Evolutionary conservation across 1,140 invertebrate species (phyloP).

Genomic region (Atta texana): DNA sequence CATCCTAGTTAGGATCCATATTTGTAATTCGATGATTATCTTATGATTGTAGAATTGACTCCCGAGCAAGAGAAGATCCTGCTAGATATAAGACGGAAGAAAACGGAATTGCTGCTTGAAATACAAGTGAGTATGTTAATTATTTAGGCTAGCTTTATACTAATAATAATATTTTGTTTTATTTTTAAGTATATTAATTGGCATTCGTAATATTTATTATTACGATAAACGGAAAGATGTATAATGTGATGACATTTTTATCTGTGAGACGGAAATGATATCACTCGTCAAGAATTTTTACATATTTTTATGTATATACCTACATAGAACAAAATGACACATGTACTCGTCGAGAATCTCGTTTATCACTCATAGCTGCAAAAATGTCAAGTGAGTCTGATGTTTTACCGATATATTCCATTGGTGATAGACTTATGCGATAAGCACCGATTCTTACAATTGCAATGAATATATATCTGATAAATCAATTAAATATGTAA

Average conservation of each 20-base stretch:
- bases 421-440: background rate
- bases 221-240: background rate
- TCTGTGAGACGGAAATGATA: slow-evolving; percentile 15
- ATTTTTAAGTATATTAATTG: background rate
- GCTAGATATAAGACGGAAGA: slow-evolving; percentile 95
- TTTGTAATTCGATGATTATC: slow-evolving; percentile 27
- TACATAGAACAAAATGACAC: background rate
- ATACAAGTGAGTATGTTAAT: slow-evolving; percentile 92
- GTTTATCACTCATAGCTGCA: slow-evolving; percentile 1
- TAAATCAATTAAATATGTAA: too few relatives aligned
- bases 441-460: background rate
- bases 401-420: slow-evolving; percentile 20
- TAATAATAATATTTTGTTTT: slow-evolving; percentile 9
- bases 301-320: background rate
- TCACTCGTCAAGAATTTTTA: slow-evolving; percentile 42
- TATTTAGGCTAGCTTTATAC: background rate
- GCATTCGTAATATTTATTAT: background rate
- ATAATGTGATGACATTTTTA: background rate
- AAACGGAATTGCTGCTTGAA: slow-evolving; percentile 95
- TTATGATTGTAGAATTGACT: slow-evolving; percentile 93
- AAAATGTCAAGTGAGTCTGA: background rate
- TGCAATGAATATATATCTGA: background rate
- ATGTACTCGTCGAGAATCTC: background rate
- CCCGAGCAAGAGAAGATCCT: slow-evolving; percentile 96
- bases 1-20: background rate